A percentile compares a stretch with the other conserved stretches of the same genome.
Evolutionary conservation across 2,797 vertebrate genomes (phyloP).

Genomic region (Cyprinodon diabolis): DNA sequence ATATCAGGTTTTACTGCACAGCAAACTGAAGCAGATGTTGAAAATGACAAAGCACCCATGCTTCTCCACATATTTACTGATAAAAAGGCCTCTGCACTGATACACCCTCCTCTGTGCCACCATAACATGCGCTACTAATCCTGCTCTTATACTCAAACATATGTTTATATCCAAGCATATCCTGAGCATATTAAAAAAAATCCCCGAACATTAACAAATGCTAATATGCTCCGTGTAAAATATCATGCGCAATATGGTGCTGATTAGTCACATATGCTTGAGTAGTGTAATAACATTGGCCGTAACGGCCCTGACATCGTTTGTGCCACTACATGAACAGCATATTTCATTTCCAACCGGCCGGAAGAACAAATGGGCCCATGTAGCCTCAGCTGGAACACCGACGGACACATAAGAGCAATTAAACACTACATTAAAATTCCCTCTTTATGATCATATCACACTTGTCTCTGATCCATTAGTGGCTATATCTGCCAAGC

Average conservation of each 20-base stretch:
- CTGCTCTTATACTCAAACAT: background rate
- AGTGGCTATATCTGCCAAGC: slow-evolving; percentile 81
- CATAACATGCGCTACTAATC: slow-evolving; percentile 7
- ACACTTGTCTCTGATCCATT: slow-evolving; percentile 83
- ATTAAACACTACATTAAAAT: slow-evolving; percentile 86
- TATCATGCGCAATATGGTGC: slow-evolving; percentile 16
- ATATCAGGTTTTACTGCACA: background rate
- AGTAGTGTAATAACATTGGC: slow-evolving; percentile 22
- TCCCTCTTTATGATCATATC: slow-evolving; percentile 81
- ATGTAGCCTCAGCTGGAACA: slow-evolving; percentile 54
- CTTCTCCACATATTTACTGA: background rate
- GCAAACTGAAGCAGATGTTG: background rate
- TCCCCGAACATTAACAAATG: slow-evolving; percentile 11
- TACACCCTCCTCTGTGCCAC: background rate
- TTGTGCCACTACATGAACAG: slow-evolving; percentile 36
- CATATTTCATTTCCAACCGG: slow-evolving; percentile 33
- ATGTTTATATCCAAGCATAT: background rate
- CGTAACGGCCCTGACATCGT: slow-evolving; percentile 31
- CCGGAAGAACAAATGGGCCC: slow-evolving; percentile 60
- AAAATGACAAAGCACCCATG: background rate
- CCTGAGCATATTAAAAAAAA: slow-evolving; percentile 21
- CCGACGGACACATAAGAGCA: slow-evolving; percentile 73
- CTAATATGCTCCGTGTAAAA: slow-evolving; percentile 8
- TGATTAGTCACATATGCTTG: slow-evolving; percentile 30
- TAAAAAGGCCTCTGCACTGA: background rate